Evolutionary conservation across 2,113 vertebrate species (phyloP).

Genomic region (Phylloscopus trochiloides): DNA sequence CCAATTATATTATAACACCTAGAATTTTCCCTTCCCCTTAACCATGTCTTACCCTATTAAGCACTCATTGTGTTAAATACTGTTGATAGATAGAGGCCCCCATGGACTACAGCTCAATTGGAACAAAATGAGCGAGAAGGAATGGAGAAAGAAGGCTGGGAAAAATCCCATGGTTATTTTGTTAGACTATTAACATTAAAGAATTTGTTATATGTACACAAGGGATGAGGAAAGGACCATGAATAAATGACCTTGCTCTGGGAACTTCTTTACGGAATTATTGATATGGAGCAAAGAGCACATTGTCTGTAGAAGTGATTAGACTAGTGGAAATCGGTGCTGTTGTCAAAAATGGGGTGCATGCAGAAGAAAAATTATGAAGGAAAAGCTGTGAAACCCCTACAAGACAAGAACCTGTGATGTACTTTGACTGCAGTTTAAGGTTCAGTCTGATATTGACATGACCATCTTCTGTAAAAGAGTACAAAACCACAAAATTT

Average conservation of each 20-base stretch:
- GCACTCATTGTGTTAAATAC: not conserved
- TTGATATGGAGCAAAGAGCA: not conserved
- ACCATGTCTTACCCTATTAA: not conserved
- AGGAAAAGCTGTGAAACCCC: not conserved
- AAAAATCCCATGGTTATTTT: not conserved
- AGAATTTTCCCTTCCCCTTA: not conserved
- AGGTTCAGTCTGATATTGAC: not conserved
- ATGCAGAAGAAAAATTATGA: not conserved
- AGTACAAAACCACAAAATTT: not conserved
- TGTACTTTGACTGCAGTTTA: not conserved
- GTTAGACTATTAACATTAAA: not conserved
- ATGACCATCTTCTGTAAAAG: not conserved
- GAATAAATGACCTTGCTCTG: not conserved
- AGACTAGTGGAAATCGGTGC: not conserved
- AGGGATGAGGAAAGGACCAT: not conserved
- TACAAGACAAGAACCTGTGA: not conserved
- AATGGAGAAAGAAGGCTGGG: not conserved
- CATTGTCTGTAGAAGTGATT: not conserved
- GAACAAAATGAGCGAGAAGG: not conserved
- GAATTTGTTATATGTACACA: not conserved
- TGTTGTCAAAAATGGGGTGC: not conserved
- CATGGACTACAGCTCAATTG: not conserved
- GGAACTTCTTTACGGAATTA: not conserved
- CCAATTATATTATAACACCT: not conserved
- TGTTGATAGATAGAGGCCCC: not conserved